Evolutionary conservation across 1,140 invertebrate species (phyloP).

Genomic region (Rhagoletis pomonella): DNA sequence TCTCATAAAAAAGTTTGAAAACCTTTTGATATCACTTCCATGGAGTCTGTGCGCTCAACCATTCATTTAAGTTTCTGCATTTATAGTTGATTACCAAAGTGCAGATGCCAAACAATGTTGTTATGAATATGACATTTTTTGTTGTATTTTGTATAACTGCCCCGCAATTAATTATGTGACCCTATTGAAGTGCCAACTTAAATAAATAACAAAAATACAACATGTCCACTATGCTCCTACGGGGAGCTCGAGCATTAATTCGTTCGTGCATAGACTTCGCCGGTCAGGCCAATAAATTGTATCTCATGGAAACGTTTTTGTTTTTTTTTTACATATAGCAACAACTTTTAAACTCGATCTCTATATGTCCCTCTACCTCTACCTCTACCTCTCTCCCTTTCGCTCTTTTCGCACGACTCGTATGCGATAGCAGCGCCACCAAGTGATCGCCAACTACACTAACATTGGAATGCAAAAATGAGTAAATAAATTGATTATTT

Average conservation of each 20-base stretch:
- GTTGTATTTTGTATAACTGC: too few relatives aligned
- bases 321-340: background rate
- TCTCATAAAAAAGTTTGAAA: too few relatives aligned
- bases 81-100: too few relatives aligned
- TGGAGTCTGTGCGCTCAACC: too few relatives aligned
- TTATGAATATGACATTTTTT: too few relatives aligned
- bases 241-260: background rate
- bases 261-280: background rate
- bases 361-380: slow-evolving; percentile 23
- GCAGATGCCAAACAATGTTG: too few relatives aligned
- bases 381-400: background rate
- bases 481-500: slow-evolving; percentile 56
- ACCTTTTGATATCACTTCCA: too few relatives aligned
- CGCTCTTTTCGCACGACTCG: background rate
- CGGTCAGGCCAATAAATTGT: slow-evolving; percentile 46
- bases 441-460: slow-evolving; percentile 29
- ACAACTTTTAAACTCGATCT: background rate
- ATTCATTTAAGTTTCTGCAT: too few relatives aligned
- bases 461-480: slow-evolving; percentile 55
- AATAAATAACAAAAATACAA: too few relatives aligned
- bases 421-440: slow-evolving; percentile 33
- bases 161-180: too few relatives aligned
- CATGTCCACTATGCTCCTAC: background rate
- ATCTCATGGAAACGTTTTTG: slow-evolving; percentile 55
- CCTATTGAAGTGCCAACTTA: too few relatives aligned